Evolutionary conservation across 2,888 invertebrate species (phyloP).

Genomic region (Orthosia gothica): DNA sequence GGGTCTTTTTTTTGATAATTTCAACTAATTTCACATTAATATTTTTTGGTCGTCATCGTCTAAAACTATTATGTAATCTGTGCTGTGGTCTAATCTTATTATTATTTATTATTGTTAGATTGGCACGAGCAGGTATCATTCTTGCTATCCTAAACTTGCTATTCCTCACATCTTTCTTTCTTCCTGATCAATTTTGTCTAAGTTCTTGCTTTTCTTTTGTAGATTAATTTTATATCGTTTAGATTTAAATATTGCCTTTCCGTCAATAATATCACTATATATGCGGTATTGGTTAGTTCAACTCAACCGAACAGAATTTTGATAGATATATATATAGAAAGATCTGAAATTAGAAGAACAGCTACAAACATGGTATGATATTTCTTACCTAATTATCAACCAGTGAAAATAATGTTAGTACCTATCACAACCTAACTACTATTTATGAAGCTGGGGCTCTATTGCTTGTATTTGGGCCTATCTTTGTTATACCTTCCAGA

Average conservation of each 20-base stretch:
- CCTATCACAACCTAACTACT: background rate
- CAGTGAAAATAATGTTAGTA: background rate
- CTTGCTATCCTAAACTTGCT: slow-evolving; percentile 1
- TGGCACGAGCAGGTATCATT: background rate
- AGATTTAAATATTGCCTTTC: background rate
- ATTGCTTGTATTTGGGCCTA: too few species aligned
- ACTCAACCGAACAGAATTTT: background rate
- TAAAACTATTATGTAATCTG: too few species aligned
- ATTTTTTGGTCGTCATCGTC: too few species aligned
- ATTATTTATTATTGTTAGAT: background rate
- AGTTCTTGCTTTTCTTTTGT: background rate
- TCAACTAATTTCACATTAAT: too few species aligned
- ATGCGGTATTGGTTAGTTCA: background rate
- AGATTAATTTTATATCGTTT: background rate
- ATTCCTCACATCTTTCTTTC: background rate
- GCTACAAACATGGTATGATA: background rate
- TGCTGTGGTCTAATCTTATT: too few species aligned
- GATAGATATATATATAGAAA: too few species aligned
- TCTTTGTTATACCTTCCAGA: background rate
- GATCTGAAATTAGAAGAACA: too few species aligned
- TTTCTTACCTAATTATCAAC: background rate
- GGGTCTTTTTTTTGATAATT: background rate
- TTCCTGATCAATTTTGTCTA: background rate
- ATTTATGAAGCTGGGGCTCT: background rate
- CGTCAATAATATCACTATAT: background rate